Base-by-base conservation (phyloP, 2,797 vertebrate genomes). In the Dermochelys coriacea region DNA sequence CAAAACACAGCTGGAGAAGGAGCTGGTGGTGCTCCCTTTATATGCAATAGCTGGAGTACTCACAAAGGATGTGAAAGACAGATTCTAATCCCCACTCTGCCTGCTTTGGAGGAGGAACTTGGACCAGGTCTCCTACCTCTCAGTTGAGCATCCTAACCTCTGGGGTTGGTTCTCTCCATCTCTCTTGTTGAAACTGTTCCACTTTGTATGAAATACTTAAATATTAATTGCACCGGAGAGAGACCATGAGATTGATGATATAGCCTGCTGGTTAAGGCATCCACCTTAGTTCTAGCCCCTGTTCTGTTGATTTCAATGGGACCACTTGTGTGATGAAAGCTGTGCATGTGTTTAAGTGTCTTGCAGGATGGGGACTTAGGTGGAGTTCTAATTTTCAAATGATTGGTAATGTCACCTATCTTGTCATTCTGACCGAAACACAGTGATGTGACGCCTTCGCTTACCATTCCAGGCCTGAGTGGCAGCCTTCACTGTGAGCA, bases 391-490 rank as follows among this genome's bases (percentile, higher is more conserved):
- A 75, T 68, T 37, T 68, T n/a, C 64, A 19, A 68, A 68, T 37
- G 64, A 19, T 90, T 91, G 61, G 50, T 23, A 87, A 61, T 47
- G 5, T 59, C 45, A 79, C 52, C 47, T 86, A 41, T 15, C 10
- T 1, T 27, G 19, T 52, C 34, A 31, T 47, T 82, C 34, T 31
- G 54, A 59, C 45, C 12, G 51, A 51, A 49, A 37, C 15, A 77
- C 4, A 6, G 16, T 1, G 2, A 4, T 14, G 1, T 5, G 5
- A 25, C 7, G 3, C 23, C n/a, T 77, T 78, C 78, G 96, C 98
- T 98, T 89, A 98, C 98, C 98, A 0, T 29, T 97, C 98, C 98
- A 98, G 2, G 95, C 93, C 93, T n/a, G 81, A 1, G 95, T 97
- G 1, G 97, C 94, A 27, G 41, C 87, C 34, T 8, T 50, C 89